Conservation (phyloP, 2,888 invertebrate genomes). For the Deilephila elpenor region DNA sequence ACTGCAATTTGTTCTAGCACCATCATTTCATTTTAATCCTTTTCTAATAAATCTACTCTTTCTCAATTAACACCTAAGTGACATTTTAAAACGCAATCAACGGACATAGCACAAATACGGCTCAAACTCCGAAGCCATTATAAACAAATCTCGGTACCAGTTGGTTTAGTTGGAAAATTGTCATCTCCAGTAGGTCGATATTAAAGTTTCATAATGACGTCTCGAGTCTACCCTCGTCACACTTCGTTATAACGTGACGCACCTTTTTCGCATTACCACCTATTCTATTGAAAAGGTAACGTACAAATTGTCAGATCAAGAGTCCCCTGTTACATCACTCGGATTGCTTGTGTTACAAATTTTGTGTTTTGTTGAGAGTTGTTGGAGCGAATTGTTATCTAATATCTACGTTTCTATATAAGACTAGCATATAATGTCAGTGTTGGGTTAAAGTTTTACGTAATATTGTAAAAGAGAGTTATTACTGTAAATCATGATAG, state of each 20-base stretch:
- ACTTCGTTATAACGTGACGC: slow-evolving; percentile 52
- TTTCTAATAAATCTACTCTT: no score
- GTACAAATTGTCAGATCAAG: slow-evolving; percentile 39
- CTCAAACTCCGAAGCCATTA: slow-evolving; percentile 24
- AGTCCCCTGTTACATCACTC: slow-evolving; percentile 36
- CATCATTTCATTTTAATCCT: no score
- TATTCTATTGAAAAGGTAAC: slow-evolving; percentile 49
- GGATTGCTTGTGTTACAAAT: slow-evolving; percentile 38
- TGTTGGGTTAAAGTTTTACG: no score
- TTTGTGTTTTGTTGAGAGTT: slow-evolving; percentile 1
- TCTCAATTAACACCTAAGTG: no score
- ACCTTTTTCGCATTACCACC: slow-evolving; percentile 52
- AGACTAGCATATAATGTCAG: no score
- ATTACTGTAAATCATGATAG: no score
- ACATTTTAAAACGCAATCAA: no score
- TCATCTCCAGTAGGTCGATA: slow-evolving; percentile 52
- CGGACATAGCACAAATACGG: neutral
- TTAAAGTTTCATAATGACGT: slow-evolving; percentile 63
- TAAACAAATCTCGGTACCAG: slow-evolving; percentile 12
- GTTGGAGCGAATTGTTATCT: no score
- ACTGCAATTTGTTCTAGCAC: no score
- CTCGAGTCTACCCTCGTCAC: slow-evolving; percentile 66
- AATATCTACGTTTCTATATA: no score
- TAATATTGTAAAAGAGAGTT: no score
- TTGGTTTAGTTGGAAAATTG: slow-evolving; percentile 38